Percentiles rank a stretch among this genome's conserved stretches.
These are phyloP conservation scores for Felis catus DNA, from an alignment of 2,113 vertebrate genomes.

Conservation along the genomic window F.catus_Fca126_mat1.0 CM031415.1:133796501-133797000, in stretches of 20 bases:
- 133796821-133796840: neutral
- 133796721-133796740: neutral
- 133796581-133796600: too few species aligned
- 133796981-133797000: neutral
- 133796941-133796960: constrained; percentile 34
- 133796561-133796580: too few species aligned
- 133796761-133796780: neutral
- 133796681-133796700: neutral
- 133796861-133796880: neutral
- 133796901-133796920: neutral
- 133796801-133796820: neutral
- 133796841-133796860: neutral
- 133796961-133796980: neutral
- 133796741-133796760: neutral
- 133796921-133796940: neutral
- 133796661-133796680: neutral
- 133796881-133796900: neutral
- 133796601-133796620: neutral
- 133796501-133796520: neutral
- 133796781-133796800: neutral
- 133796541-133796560: too few species aligned
- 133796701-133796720: neutral
- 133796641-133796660: neutral
- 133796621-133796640: neutral
- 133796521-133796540: too few species aligned